These are phyloP conservation scores for Hypanus sabinus DNA, from an alignment of 2,113 vertebrate genomes.

Conservation along the genomic window DNA sequence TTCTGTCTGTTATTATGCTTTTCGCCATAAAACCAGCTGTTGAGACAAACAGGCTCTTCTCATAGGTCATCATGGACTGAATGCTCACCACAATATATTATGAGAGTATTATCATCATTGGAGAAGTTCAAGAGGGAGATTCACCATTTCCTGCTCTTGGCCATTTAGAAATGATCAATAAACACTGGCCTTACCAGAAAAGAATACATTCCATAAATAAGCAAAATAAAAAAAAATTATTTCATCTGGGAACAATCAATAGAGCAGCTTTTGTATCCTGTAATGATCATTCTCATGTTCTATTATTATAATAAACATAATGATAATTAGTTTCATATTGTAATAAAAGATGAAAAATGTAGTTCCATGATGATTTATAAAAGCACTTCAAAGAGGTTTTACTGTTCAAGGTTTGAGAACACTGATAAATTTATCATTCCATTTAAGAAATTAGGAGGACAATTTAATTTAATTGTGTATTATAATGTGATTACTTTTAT, in stretches of 20 bases:
- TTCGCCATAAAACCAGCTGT: too few relatives aligned
- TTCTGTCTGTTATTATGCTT: too few relatives aligned
- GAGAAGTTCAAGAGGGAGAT: too few relatives aligned
- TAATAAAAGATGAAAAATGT: background rate
- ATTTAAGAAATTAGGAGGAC: background rate
- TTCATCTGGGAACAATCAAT: background rate
- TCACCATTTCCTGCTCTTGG: too few relatives aligned
- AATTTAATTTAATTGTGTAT: slow-evolving; percentile 23
- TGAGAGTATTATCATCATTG: too few relatives aligned
- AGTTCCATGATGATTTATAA: background rate
- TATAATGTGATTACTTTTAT: background rate
- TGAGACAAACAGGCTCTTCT: too few relatives aligned
- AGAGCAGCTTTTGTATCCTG: background rate
- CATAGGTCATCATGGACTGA: too few relatives aligned
- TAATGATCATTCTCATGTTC: background rate
- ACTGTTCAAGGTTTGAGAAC: background rate
- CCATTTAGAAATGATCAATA: too few relatives aligned
- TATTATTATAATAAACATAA: background rate
- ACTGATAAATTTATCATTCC: slow-evolving; percentile 8
- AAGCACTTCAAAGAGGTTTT: background rate
- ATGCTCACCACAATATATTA: too few relatives aligned
- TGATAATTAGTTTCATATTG: background rate
- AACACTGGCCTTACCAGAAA: too few relatives aligned
- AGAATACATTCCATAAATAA: too few relatives aligned
- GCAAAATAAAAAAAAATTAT: background rate